Evolutionary conservation across 2,797 vertebrate genomes (phyloP), one percentile per base, ranked within the genome.

Genomic region (Lepilemur ruficaudatus): DNA sequence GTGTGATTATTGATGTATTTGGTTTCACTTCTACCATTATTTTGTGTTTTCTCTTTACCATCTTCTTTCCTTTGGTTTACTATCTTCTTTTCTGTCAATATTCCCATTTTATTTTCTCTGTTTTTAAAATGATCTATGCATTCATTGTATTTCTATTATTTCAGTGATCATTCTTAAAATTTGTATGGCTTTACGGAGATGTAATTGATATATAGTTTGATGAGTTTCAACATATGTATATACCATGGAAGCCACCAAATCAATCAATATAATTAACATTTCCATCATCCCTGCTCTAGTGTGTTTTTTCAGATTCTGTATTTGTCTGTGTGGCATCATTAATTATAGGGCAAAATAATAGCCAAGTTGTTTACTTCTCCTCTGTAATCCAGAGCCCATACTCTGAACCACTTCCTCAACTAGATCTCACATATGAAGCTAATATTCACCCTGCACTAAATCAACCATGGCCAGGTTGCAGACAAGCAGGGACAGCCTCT

Each of bases 191-290:
- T 91, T 89, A 52, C 72, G 28, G 28, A 89, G 5, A 83, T 2
- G 10, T 50, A 80, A 86, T 70, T 76, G 22, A 72, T 65, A 20
- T 25, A n/a, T 1, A 72, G 28, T 72, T 78, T 85, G 87, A 90
- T 81, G 35, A 75, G 22, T 55, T 91, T 79, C 50, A 55, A 75
- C 11, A 35, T 32, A 46, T 20, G 7, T 63, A 38, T 43, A 32
- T 1, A 69, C 22, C 20, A 18, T 0, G 17, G 18, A 81, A 90
- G 20, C 32, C 30, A 83, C 76, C 81, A 79, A 67, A 78, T 73
- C n/a, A 63, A 75, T 91, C 72, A 92, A 17, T 48, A 43, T 73
- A 93, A 92, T 87, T 88, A 93, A 73, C 38, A 92, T 95, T 93
- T 46, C 38, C 35, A 82, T 85, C 43, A 46, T 15, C 32, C 4